These are phyloP conservation scores for Philaethria dido DNA, from an alignment of 2,888 invertebrate species.

Conservation along the genomic window DNA sequence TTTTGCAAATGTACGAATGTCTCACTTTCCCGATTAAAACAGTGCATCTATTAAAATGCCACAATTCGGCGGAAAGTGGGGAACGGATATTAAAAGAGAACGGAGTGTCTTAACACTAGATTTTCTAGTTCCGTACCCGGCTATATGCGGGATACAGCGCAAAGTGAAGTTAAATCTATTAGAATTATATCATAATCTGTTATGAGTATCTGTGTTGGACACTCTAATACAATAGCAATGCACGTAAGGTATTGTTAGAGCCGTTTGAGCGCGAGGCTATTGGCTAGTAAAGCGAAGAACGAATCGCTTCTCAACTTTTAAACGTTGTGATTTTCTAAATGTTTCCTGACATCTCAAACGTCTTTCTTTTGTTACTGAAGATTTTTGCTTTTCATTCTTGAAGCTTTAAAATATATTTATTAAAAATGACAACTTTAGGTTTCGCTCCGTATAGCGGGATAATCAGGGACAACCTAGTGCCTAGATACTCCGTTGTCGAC, in stretches of 20 bases:
- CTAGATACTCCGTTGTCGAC: no score
- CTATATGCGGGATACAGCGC: no score
- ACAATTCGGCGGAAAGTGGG: no score
- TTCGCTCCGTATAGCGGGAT: no score
- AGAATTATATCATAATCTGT: not conserved
- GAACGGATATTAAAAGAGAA: no score
- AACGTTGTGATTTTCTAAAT: conserved; percentile 15
- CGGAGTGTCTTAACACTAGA: no score
- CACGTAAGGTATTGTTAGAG: not conserved
- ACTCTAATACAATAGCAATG: not conserved
- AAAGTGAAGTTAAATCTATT: no score
- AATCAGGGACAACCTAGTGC: no score
- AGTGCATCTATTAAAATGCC: no score
- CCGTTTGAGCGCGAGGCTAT: not conserved
- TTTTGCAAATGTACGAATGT: not conserved
- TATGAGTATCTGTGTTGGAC: not conserved
- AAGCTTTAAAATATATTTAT: not conserved
- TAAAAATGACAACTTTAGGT: not conserved
- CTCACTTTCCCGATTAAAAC: no score
- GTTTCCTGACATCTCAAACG: conserved; percentile 22
- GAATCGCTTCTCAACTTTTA: conserved; percentile 16
- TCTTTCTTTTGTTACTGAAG: not conserved
- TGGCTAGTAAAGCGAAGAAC: not conserved
- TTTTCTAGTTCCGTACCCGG: no score
- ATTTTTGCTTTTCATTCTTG: no score